phyloP scores from a whole-genome alignment of 1,140 invertebrate genomes.

The Macrobrachium rosenbergii region DNA sequence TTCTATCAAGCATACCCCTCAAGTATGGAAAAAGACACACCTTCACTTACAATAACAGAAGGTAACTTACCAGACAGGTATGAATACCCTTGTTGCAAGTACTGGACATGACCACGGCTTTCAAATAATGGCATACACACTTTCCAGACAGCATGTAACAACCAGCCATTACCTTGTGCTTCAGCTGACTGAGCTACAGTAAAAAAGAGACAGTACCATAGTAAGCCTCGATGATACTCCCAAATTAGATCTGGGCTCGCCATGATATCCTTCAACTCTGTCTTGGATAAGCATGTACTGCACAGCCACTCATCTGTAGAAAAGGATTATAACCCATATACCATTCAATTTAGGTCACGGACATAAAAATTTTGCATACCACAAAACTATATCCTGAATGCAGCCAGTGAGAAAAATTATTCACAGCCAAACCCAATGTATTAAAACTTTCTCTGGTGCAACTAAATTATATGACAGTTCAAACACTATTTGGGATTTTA shows the following conservation, averaged over 20 bases:
- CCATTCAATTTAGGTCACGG: neutral
- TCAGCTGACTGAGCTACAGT: conserved; percentile 38
- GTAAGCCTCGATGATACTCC: conserved; percentile 49
- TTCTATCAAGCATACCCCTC: neutral
- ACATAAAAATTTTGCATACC: no score
- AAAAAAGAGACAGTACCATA: conserved; percentile 54
- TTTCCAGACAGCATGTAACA: conserved; percentile 52
- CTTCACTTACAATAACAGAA: no score
- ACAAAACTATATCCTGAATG: no score
- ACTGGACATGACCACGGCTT: conserved; percentile 24
- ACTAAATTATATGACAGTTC: no score
- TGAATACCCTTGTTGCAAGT: conserved; percentile 41
- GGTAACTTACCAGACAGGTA: conserved; percentile 39
- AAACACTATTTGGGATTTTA: no score
- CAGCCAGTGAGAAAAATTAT: no score
- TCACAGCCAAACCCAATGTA: no score
- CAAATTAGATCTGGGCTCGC: conserved; percentile 7
- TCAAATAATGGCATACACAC: conserved; percentile 51
- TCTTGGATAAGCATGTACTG: neutral
- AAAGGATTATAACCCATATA: neutral
- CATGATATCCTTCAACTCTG: neutral
- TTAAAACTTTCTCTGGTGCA: no score
- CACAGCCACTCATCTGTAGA: conserved; percentile 53
- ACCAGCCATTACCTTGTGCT: conserved; percentile 45
- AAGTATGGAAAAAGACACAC: neutral